Base-by-base conservation (phyloP, 2,888 invertebrate species). In the Neoaliturus tenellus region DNA sequence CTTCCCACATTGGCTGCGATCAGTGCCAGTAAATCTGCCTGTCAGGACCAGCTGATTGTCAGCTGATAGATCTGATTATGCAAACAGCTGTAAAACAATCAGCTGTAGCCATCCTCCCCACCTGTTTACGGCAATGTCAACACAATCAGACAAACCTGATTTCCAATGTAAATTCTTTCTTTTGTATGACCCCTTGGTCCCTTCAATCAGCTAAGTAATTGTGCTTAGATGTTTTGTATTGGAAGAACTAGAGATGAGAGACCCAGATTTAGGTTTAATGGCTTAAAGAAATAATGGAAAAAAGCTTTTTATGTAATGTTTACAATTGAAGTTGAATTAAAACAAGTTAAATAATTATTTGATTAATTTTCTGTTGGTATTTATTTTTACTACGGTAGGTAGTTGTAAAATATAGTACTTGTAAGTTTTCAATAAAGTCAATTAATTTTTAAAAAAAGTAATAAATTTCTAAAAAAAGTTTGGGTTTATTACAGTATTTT, bases 71-170 rank as follows among this genome's bases (percentile, higher is more conserved):
- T 62, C 62, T 62, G 62, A 62, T 62, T 62, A 62, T 62, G 62
- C 62, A 62, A 62, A 62, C 62, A 62, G 62, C 62, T 62, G 62
- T 62, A 62, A 62, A 62, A 62, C 62, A 62, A 62, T 62, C 62
- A 62, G 62, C 62, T 62, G 28, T 31, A 17, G 62, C 62, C 14
- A 31, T 62, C 62, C 62, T 62, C 62, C 62, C 28, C 62, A 62
- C 62, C 62, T 62, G 62, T 62, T 62, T 62, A 62, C 31, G 62
- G 28, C 14, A 62, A 62, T 62, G 62, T 62, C 62, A 62, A 62
- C 62, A 62, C 62, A 62, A 62, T 62, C 62, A 62, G 62, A 62
- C 62, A 62, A 62, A 62, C 62, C 62, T 62, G 62, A 28, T 62
- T 62, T 62, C 62, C 62, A 62, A 62, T 62, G 62, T 62, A 62